phyloP scores from a whole-genome alignment of 2,888 invertebrate genomes.

The Diarsia brunnea region DNA sequence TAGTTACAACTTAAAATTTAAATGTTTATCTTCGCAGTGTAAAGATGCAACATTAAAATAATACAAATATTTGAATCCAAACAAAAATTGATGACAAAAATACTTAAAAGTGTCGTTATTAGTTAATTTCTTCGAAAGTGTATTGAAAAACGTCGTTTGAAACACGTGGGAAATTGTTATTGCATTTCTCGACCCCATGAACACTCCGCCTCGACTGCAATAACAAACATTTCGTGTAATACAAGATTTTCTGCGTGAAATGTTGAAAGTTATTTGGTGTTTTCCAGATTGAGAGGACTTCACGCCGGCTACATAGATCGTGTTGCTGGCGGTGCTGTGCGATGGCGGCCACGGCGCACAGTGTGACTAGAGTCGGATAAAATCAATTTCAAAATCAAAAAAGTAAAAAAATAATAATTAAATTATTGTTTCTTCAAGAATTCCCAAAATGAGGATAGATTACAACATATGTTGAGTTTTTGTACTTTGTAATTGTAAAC shows the following conservation, averaged over 20 bases:
- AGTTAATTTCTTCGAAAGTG: too few species aligned
- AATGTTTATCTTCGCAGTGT: background rate
- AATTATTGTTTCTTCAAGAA: too few species aligned
- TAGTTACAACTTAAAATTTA: too few species aligned
- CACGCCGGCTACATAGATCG: slow-evolving; percentile 63
- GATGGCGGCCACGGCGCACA: slow-evolving; percentile 21
- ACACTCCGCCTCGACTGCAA: too few species aligned
- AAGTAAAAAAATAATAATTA: too few species aligned
- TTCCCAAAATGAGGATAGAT: too few species aligned
- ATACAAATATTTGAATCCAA: background rate
- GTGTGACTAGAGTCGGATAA: background rate
- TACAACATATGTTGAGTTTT: background rate
- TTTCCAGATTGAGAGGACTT: slow-evolving; percentile 55
- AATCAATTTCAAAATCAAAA: background rate
- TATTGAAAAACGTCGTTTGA: too few species aligned
- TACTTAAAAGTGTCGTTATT: too few species aligned
- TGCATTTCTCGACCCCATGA: too few species aligned
- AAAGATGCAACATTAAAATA: background rate
- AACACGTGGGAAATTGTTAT: too few species aligned
- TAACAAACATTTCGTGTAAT: slow-evolving; percentile 44
- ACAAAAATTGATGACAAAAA: too few species aligned
- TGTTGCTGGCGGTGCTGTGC: slow-evolving; percentile 43
- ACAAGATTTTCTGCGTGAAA: slow-evolving; percentile 33
- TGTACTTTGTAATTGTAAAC: background rate
- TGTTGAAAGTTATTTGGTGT: slow-evolving; percentile 60